A percentile compares a stretch with the other conserved stretches of the same genome.
Conservation (phyloP, 2,113 vertebrate genomes). For the Amphiprion ocellaris region DNA sequence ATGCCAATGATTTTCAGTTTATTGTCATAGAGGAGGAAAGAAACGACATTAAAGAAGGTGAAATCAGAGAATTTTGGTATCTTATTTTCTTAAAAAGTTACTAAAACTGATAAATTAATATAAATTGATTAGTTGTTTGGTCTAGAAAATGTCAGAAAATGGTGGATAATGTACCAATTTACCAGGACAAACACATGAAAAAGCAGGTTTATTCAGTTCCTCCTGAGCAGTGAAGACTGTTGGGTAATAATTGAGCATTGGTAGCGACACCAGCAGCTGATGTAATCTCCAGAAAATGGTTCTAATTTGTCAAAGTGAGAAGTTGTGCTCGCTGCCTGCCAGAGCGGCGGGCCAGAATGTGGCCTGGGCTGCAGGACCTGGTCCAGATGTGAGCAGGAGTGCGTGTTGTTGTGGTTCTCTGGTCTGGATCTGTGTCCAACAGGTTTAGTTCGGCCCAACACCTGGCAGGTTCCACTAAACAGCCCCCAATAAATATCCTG, state of each 20-base stretch:
- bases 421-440: conserved; percentile 47
- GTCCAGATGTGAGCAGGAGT: conserved; percentile 66
- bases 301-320: conserved; percentile 85
- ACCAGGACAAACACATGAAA: conserved; percentile 20
- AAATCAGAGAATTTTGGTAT: no score
- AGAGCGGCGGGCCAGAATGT: conserved; percentile 66
- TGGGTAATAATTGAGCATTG: conserved; percentile 60
- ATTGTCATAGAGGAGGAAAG: no score
- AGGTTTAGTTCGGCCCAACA: conserved; percentile 67
- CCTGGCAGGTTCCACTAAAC: conserved; percentile 76
- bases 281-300: conserved; percentile 76
- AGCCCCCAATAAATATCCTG: conserved; percentile 83
- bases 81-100: no score
- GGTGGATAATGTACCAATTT: neutral
- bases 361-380: conserved; percentile 62
- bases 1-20: no score
- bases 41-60: no score
- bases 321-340: conserved; percentile 68
- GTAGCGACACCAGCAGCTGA: conserved; percentile 76
- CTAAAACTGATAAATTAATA: no score
- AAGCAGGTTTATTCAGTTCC: conserved; percentile 16
- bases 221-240: conserved; percentile 21
- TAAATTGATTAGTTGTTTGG: no score
- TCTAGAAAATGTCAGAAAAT: no score
- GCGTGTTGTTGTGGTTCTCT: conserved; percentile 38